Percentiles rank a stretch among this genome's conserved stretches.
Conservation (phyloP, 2,797 vertebrate genomes). For the Buceros bicornis region DNA sequence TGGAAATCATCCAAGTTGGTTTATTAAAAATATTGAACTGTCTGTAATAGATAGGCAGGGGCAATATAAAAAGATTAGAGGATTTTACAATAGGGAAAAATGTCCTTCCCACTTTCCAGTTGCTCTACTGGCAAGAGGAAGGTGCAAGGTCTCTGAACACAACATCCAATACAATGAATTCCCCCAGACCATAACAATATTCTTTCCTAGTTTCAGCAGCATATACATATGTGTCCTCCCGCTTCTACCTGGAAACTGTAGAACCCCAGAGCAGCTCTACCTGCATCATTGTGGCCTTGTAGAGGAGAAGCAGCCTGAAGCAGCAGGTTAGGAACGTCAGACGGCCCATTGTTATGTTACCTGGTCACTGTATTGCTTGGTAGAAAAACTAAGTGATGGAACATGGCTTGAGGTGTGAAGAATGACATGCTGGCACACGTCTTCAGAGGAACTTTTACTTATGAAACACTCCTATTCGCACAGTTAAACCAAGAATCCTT, state of each 20-base stretch:
- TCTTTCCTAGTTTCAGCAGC: neutral
- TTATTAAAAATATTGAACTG: conserved; percentile 14
- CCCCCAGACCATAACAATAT: neutral
- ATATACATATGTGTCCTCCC: neutral
- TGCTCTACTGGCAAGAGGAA: neutral
- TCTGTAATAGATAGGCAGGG: neutral
- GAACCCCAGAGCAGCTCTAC: neutral
- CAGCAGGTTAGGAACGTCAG: neutral
- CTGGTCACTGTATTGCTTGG: neutral
- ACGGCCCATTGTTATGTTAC: neutral
- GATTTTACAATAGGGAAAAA: neutral
- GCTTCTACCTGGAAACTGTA: neutral
- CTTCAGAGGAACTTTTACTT: neutral
- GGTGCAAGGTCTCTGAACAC: neutral
- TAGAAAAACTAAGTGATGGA: neutral
- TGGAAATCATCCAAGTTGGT: conserved; percentile 23
- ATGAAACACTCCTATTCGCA: neutral
- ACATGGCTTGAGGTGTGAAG: neutral
- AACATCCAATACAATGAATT: neutral
- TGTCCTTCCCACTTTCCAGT: neutral
- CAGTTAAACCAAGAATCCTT: neutral
- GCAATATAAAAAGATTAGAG: neutral
- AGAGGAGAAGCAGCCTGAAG: neutral
- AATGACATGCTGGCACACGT: neutral
- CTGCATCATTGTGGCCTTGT: neutral